Evolutionary conservation across 2,113 vertebrate genomes (phyloP).

Genomic region (Ptilonorhynchus violaceus): DNA sequence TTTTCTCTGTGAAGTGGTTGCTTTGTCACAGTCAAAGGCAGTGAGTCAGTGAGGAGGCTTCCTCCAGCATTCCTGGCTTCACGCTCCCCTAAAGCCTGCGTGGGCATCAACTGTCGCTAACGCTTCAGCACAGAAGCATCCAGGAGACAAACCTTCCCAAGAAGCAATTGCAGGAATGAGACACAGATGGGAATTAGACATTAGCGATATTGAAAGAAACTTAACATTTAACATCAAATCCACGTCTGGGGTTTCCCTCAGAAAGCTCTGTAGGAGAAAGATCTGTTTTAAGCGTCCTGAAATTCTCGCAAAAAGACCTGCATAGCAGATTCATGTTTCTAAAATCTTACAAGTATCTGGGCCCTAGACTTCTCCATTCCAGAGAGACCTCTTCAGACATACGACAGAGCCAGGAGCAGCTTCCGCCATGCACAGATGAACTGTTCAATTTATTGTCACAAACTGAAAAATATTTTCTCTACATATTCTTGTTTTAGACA

Average conservation of each 20-base stretch:
- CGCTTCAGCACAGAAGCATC: not conserved
- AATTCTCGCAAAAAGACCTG: not conserved
- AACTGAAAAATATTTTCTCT: not conserved
- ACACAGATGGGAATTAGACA: conserved; percentile 11
- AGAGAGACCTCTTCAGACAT: not conserved
- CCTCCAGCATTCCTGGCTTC: not conserved
- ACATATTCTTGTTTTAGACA: not conserved
- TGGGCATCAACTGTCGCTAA: conserved; percentile 1
- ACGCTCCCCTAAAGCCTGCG: not conserved
- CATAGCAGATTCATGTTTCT: not conserved
- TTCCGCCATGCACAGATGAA: not conserved
- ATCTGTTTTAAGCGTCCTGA: not conserved
- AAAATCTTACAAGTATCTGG: not conserved
- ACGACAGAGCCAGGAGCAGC: not conserved
- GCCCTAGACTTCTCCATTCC: not conserved
- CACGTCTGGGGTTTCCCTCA: not conserved
- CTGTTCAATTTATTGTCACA: not conserved
- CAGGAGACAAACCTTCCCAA: not conserved
- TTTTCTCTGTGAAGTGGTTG: not conserved
- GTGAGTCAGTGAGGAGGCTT: not conserved
- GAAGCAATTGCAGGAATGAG: not conserved
- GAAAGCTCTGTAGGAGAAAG: not conserved
- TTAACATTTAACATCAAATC: not conserved
- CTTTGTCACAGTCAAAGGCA: not conserved
- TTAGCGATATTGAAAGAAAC: not conserved